Evolutionary conservation across 2,888 invertebrate species (phyloP), one percentile per base, ranked within the genome.

Genomic region (Cosmia trapezina): DNA sequence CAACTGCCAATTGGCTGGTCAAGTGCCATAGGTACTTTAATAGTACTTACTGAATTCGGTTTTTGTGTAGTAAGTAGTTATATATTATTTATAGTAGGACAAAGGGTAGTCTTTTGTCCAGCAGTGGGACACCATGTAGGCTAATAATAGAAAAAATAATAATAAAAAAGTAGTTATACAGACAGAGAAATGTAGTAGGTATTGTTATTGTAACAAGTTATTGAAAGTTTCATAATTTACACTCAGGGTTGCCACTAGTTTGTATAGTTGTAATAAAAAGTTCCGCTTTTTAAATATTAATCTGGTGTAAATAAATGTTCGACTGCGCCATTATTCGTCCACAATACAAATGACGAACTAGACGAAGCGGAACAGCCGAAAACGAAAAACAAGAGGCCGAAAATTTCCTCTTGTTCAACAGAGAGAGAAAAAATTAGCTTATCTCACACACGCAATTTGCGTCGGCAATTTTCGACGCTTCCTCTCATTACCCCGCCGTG

Each of bases 361-460:
- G 72, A 83, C 75, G 73, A 41, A 85, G 82, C 62, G 84, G 76
- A 83, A 85, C 78, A 80, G 77, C 77, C 71, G 75, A 74, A 83
- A 80, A 80, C 66, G 81, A 81, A 74, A 87, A 84, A 82, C 83
- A 82, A 86, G 85, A 84, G 85, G 69, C 72, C 73, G 66, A 78
- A 75, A 85, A 83, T 83, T 78, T 78, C 74, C 83, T 83, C 78
- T 85, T 83, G 79, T 85, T 83, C 68, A 81, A 79, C 68, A 90
- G 89, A 89, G 87, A 88, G 85, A 87, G 91, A 94, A 94, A 94
- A 96, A 96, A 94, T 93, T 90, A 89, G 91, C 93, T 96, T 96
- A 96, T 96, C 96, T 95, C 96, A 95, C 94, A 96, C 96, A 95
- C 96, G 95, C 96, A 95, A 96, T 96, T 96, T 96, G 93, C 94